These are phyloP conservation scores for Cydia strobilella DNA, from an alignment of 1,140 invertebrate species.

Conservation along the genomic window DNA sequence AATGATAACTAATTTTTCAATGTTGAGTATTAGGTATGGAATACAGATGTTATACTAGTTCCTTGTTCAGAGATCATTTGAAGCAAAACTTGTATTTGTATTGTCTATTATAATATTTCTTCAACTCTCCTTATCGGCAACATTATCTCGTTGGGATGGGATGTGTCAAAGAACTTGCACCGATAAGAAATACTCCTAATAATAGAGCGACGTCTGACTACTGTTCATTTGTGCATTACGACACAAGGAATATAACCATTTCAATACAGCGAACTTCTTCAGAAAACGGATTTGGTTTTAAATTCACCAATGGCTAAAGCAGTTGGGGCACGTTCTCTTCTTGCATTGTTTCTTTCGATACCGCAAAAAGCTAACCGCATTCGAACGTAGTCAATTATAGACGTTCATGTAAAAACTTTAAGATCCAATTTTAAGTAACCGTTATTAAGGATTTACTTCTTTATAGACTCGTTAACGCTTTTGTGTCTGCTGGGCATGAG, in stretches of 20 bases:
- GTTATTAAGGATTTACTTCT: constrained; percentile 50
- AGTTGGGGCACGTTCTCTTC: constrained; percentile 75
- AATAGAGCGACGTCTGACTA: constrained; percentile 4
- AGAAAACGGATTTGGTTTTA: constrained; percentile 41
- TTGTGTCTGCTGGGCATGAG: constrained; percentile 72
- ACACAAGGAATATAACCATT: constrained; percentile 14
- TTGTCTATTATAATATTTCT: constrained; percentile 23
- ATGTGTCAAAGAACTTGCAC: constrained; percentile 30
- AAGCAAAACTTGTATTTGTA: constrained; percentile 15
- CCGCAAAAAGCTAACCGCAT: constrained; percentile 53
- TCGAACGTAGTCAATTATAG: constrained; percentile 45
- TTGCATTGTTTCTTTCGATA: constrained; percentile 54
- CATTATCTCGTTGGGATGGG: constrained; percentile 29
- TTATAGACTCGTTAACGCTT: constrained; percentile 59
- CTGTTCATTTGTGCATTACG: constrained; percentile 2
- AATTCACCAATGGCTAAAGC: constrained; percentile 70
- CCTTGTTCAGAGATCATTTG: background rate
- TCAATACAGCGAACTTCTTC: constrained; percentile 25
- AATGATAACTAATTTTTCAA: background rate
- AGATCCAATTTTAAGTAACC: constrained; percentile 54
- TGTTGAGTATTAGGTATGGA: background rate
- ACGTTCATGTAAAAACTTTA: constrained; percentile 53
- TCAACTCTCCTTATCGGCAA: constrained; percentile 16
- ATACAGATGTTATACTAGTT: background rate
- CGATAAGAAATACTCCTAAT: constrained; percentile 26